Base-by-base conservation (phyloP, 2,888 invertebrate species). In the Chouioia cunea region DNA sequence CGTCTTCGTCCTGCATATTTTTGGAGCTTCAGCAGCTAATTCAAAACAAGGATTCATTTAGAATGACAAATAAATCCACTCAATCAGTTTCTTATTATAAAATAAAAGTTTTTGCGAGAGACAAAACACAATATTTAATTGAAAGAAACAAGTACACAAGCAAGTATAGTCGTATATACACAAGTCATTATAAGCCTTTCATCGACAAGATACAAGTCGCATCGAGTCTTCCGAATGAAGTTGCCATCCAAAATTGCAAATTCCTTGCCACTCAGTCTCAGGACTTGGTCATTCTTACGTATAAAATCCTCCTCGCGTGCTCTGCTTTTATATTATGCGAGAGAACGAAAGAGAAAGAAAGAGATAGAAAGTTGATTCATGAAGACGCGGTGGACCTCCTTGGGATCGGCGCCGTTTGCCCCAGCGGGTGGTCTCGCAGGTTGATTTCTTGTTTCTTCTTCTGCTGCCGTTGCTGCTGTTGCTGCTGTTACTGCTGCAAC, bases 361-460 rank as follows among this genome's bases (percentile, higher is more conserved):
- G 56, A 56, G 27, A 36, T 47, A 47, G 56, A 63, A 56, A 67
- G 70, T 85, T 85, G 85, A 85, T 85, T 85, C 85, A 85, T 85
- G 85, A 84, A 85, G 85, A 85, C 81, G 82, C 81, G 81, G 80
- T 78, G 81, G 84, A 85, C 85, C 85, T 85, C 85, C 85, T 84
- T 80, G 83, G 80, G 84, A 81, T 82, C 80, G 44, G 46, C 47
- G 54, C 48, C 80, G 81, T 81, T 81, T 82, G 81, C 77, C 81
- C 43, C 80, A 78, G 83, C 85, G 85, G 85, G 85, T 85, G 85
- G 85, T 85, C 85, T 79, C 79, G 78, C 81, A 80, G 78, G 79
- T 84, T 85, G 85, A 85, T 85, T 85, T 85, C 85, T 85, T 85
- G 85, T 84, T 85, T 84, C 83, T 81, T 81, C 81, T 75, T 75